These are phyloP conservation scores for Eira barbara DNA, from an alignment of 2,113 vertebrate genomes.

Conservation along the genomic window DNA sequence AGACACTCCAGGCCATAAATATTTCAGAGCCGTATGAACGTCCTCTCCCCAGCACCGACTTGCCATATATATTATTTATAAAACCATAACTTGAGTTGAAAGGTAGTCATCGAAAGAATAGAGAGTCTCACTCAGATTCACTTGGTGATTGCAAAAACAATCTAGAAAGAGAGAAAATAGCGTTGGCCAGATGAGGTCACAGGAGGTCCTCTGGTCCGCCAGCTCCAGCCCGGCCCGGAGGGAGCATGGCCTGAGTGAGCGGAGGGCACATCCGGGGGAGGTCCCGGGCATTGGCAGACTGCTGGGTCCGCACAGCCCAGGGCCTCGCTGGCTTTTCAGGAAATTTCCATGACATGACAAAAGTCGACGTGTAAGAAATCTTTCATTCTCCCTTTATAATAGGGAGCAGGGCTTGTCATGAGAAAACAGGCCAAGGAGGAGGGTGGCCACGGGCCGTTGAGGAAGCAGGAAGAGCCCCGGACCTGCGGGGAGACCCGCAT, in stretches of 20 bases:
- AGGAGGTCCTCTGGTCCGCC: background rate
- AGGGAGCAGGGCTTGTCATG: background rate
- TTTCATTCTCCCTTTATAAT: background rate
- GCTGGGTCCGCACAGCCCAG: background rate
- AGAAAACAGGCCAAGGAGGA: background rate
- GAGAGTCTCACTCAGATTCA: conserved; percentile 51
- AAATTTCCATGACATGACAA: background rate
- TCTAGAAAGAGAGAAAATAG: background rate
- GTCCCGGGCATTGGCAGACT: background rate
- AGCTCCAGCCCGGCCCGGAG: background rate
- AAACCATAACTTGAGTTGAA: conserved; percentile 85
- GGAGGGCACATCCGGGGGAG: background rate
- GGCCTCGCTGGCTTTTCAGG: background rate
- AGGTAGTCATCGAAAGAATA: conserved; percentile 62
- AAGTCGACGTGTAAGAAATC: background rate
- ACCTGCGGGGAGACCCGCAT: background rate
- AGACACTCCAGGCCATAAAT: conserved; percentile 83
- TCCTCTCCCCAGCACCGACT: conserved; percentile 81
- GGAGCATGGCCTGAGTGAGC: background rate
- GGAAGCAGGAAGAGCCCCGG: background rate
- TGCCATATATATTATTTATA: conserved; percentile 84
- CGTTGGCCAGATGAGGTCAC: background rate
- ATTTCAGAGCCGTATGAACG: conserved; percentile 84
- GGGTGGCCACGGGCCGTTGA: background rate
- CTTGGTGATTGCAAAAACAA: conserved; percentile 9